Base-by-base conservation (phyloP, 2,888 invertebrate species). In the Drosophila niveifrons region DNA sequence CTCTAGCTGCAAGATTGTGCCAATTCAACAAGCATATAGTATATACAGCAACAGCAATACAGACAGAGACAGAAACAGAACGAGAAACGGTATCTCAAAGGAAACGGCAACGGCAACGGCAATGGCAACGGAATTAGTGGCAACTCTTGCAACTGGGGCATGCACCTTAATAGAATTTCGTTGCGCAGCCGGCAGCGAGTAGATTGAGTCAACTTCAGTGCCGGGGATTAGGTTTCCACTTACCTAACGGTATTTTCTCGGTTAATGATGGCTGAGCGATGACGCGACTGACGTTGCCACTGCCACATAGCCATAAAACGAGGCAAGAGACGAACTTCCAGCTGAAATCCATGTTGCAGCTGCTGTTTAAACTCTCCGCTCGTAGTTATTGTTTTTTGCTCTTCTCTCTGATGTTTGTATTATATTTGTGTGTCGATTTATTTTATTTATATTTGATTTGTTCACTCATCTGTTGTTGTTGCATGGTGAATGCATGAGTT, bases 161-260 rank as follows among this genome's bases (percentile, higher is more conserved):
- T 58, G 57, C 47, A 58, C 2, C 28, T 48, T 47, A 15, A 48
- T 58, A 48, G 1, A 28, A 48, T 58, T 57, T 48, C 36, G 57
- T 17, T 39, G 57, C 43, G 17, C 34, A 46, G 57, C n/a, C 13
- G 31, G 9, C 18, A 23, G 23, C 0, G 3, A 10, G 36, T 36
- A n/a, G 36, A 36, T 36, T 9, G 18, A 43, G 17, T 31, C 10
- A 34, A 17, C 34, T 48, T 10, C 8, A 8, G 7, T 9, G 13
- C 62, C 23, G 23, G 34, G 61, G 48, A 55, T 75, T 69, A 55
- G 41, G 62, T 76, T 78, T 72, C 41, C 44, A 90, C 91, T 92
- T 89, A 92, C 92, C 92, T 80, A 92, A 90, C 69, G 92, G 92
- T 75, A 92, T 92, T 91, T 92, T 92, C 88, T 92, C 92, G 80